A percentile compares a stretch with the other conserved stretches of the same genome.
phyloP scores from a whole-genome alignment of 2,113 vertebrate genomes.

The Nothocercus nigrocapillus region DNA sequence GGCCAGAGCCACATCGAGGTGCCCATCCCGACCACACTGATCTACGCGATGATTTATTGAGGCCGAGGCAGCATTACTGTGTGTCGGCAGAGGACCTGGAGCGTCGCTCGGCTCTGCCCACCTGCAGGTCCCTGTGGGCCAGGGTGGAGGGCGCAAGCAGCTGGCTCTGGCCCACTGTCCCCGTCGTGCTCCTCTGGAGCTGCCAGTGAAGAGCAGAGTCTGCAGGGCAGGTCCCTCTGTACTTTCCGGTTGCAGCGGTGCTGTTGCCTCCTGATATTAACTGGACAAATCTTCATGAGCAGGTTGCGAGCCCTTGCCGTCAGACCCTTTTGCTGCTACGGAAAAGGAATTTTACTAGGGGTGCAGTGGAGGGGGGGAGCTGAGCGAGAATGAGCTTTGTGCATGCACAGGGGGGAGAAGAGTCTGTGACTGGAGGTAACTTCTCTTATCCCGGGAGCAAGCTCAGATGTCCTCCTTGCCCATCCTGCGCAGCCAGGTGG shows the following conservation, averaged over 20 bases:
- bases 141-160: too few species aligned
- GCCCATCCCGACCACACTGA: too few species aligned
- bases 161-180: too few species aligned
- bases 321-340: background rate
- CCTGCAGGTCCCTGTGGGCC: too few species aligned
- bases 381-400: too few species aligned
- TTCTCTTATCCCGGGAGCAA: background rate
- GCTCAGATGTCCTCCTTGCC: background rate
- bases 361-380: too few species aligned
- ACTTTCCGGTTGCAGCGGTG: too few species aligned
- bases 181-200: background rate
- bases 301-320: background rate
- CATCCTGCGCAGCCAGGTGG: background rate
- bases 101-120: too few species aligned
- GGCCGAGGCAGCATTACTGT: too few species aligned
- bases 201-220: background rate
- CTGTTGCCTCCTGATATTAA: background rate
- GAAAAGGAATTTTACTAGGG: too few species aligned
- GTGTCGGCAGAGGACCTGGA: too few species aligned
- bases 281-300: background rate
- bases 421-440: background rate
- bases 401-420: too few species aligned
- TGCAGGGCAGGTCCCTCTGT: background rate
- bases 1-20: background rate
- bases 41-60: background rate